Evolutionary conservation across 2,797 vertebrate genomes (phyloP).

Genomic region (Peromyscus melanophrys): DNA sequence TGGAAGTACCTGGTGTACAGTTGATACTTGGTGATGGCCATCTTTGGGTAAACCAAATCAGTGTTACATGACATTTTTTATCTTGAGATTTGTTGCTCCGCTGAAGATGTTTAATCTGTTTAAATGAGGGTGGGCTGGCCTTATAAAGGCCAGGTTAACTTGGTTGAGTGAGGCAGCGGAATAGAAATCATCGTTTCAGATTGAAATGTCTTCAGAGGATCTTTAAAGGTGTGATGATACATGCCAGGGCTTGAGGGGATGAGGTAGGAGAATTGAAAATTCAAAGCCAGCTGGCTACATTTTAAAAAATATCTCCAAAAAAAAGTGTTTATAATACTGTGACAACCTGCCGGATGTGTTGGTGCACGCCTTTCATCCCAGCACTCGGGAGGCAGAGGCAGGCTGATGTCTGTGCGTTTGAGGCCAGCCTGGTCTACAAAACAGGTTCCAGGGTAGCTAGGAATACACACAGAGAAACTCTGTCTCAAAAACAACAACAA

Average conservation of each 20-base stretch:
- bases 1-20: neutral
- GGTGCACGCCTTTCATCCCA: neutral
- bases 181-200: neutral
- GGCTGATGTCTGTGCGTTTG: neutral
- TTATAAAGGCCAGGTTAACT: neutral
- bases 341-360: neutral
- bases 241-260: neutral
- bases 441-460: neutral
- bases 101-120: slow-evolving; percentile 26
- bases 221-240: neutral
- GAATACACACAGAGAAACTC: neutral
- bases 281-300: no score
- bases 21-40: neutral
- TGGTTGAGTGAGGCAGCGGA: neutral
- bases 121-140: neutral
- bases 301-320: neutral
- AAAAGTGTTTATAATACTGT: neutral
- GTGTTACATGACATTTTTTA: neutral
- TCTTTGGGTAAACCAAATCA: neutral
- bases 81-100: neutral
- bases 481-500: neutral
- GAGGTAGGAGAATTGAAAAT: neutral
- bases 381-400: neutral
- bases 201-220: neutral
- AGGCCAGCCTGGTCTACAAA: neutral